These are phyloP conservation scores for Homalodisca vitripennis DNA, from an alignment of 1,140 invertebrate genomes.

Conservation along the genomic window DNA sequence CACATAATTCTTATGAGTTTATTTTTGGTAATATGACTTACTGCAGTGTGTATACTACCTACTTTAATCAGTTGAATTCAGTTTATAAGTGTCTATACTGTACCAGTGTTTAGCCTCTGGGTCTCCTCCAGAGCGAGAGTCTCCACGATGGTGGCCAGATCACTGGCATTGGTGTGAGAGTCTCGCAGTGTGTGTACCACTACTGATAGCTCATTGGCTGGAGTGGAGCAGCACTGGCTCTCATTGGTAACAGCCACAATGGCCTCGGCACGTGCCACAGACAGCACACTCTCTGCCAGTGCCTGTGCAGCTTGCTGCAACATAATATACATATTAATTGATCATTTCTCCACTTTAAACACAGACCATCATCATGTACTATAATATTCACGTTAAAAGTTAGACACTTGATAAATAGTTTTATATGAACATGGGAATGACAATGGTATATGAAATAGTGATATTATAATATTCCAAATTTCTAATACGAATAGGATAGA, in stretches of 20 bases:
- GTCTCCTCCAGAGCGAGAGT: constrained; percentile 65
- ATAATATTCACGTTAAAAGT: too few species aligned
- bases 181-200: constrained; percentile 60
- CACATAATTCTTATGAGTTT: too few species aligned
- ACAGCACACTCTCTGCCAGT: constrained; percentile 83
- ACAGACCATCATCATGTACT: too few species aligned
- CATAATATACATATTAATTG: background rate
- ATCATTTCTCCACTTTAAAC: background rate
- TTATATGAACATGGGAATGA: background rate
- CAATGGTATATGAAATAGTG: background rate
- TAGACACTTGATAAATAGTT: background rate
- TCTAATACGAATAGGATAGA: too few species aligned
- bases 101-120: constrained; percentile 28
- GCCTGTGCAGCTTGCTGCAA: constrained; percentile 80
- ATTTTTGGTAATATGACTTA: too few species aligned
- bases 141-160: constrained; percentile 83
- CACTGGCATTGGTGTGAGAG: constrained; percentile 60
- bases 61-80: too few species aligned
- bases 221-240: constrained; percentile 46
- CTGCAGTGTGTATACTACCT: too few species aligned
- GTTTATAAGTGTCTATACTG: too few species aligned
- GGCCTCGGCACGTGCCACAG: constrained; percentile 77
- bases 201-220: constrained; percentile 52
- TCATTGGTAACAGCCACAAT: constrained; percentile 61
- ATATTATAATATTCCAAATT: background rate